phyloP scores from a whole-genome alignment of 35 echinoderm and acorn worm genomes.

The Stichopus chloronotus region DNA sequence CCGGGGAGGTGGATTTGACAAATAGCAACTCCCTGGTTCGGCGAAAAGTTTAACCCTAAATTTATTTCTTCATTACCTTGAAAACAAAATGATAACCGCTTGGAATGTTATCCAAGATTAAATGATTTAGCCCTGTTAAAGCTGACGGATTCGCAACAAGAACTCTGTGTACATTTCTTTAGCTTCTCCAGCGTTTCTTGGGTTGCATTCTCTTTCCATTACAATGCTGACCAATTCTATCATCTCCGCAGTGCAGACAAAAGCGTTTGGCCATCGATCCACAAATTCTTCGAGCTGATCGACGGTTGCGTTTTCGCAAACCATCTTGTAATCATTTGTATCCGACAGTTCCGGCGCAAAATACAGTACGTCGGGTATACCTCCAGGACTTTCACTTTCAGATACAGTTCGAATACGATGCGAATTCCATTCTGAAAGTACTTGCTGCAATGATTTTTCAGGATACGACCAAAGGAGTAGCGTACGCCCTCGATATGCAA shows the following conservation, averaged over 20 bases:
- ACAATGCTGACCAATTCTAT: background rate
- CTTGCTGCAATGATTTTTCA: constrained; percentile 49
- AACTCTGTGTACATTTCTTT: background rate
- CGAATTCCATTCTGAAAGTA: constrained; percentile 36
- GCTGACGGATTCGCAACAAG: too few species aligned
- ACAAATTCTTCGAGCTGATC: background rate
- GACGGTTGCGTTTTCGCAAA: background rate
- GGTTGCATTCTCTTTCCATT: background rate
- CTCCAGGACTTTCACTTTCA: constrained; percentile 50
- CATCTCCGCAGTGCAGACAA: background rate
- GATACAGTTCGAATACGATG: constrained; percentile 44
- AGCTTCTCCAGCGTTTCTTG: background rate
- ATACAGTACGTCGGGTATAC: constrained; percentile 37
- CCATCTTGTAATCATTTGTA: background rate
- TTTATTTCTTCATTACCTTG: too few species aligned
- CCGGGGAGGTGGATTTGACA: too few species aligned
- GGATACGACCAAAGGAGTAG: constrained; percentile 52
- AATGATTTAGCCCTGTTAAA: too few species aligned
- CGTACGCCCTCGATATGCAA: constrained; percentile 49
- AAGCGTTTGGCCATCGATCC: background rate
- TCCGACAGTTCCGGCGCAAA: background rate
- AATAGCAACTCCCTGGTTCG: too few species aligned
- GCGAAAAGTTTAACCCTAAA: too few species aligned
- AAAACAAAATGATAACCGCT: too few species aligned
- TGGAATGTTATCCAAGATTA: too few species aligned